phyloP scores from a whole-genome alignment of 2,888 invertebrate species.

The Vanessa cardui region DNA sequence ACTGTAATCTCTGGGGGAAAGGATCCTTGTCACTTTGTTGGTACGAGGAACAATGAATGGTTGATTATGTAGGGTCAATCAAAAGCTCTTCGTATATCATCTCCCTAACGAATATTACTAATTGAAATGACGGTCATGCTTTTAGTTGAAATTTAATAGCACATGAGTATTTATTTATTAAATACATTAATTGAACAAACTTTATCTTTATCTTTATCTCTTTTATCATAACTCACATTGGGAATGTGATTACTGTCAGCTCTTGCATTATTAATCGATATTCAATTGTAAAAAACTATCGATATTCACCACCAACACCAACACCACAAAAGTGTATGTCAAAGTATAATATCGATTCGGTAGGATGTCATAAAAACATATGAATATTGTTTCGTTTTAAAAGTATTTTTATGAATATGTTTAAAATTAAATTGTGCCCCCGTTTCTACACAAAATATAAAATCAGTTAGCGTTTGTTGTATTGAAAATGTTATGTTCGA shows the following conservation, averaged over 20 bases:
- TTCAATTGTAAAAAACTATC: too few species aligned
- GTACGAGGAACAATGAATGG: conserved; percentile 30
- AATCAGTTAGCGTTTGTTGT: conserved; percentile 54
- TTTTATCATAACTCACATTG: too few species aligned
- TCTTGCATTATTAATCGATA: too few species aligned
- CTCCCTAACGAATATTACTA: conserved; percentile 35
- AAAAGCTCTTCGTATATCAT: conserved; percentile 35
- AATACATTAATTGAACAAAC: too few species aligned
- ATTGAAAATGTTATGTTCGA: conserved; percentile 69
- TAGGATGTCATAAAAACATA: too few species aligned
- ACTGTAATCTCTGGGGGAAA: conserved; percentile 54
- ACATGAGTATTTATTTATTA: too few species aligned
- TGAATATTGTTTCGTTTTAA: too few species aligned
- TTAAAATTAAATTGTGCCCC: neutral
- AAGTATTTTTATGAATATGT: neutral
- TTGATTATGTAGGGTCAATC: conserved; percentile 39
- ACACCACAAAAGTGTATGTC: too few species aligned
- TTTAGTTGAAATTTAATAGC: conserved; percentile 19
- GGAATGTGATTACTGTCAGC: too few species aligned
- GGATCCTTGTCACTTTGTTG: conserved; percentile 44
- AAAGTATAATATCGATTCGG: too few species aligned
- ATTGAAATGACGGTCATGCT: conserved; percentile 33
- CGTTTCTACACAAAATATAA: conserved; percentile 47
- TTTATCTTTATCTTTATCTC: too few species aligned
- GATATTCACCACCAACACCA: too few species aligned